Percentiles rank a stretch among this genome's conserved stretches.
phyloP scores from a whole-genome alignment of 1,140 invertebrate genomes.

The Trypoxylus dichotomus region DNA sequence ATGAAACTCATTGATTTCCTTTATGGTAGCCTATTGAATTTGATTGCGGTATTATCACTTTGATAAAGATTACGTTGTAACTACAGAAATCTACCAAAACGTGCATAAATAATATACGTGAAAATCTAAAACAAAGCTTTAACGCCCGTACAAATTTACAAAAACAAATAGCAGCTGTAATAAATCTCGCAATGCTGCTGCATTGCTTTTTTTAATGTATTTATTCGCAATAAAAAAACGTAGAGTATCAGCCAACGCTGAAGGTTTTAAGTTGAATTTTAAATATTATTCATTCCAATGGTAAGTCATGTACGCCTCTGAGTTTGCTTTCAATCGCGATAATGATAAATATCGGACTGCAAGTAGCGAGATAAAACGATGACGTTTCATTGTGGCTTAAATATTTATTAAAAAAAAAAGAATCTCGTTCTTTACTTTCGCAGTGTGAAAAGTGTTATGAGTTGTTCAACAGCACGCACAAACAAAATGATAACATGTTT shows the following conservation, averaged over 20 bases:
- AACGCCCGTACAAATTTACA: too few species aligned
- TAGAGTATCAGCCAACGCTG: too few species aligned
- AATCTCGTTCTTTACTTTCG: not conserved
- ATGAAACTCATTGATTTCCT: not conserved
- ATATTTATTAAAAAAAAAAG: not conserved
- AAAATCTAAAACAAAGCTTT: not conserved
- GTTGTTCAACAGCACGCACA: not conserved
- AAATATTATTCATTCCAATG: not conserved
- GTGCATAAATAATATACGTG: not conserved
- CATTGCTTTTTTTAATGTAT: too few species aligned
- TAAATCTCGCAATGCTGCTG: too few species aligned
- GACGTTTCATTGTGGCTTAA: not conserved
- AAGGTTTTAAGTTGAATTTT: not conserved
- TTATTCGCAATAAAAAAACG: too few species aligned
- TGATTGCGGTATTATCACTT: too few species aligned
- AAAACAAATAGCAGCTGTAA: too few species aligned
- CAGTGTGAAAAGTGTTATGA: too few species aligned
- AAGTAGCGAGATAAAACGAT: not conserved
- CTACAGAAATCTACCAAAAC: not conserved
- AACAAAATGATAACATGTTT: not conserved
- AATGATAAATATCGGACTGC: not conserved
- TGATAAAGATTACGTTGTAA: not conserved
- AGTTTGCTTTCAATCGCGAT: not conserved
- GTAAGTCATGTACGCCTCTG: not conserved
- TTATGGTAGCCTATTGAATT: not conserved